Evolutionary conservation across 2,797 vertebrate species (phyloP), one percentile per base, ranked within the genome.

Genomic region (Sebastes steindachneri): DNA sequence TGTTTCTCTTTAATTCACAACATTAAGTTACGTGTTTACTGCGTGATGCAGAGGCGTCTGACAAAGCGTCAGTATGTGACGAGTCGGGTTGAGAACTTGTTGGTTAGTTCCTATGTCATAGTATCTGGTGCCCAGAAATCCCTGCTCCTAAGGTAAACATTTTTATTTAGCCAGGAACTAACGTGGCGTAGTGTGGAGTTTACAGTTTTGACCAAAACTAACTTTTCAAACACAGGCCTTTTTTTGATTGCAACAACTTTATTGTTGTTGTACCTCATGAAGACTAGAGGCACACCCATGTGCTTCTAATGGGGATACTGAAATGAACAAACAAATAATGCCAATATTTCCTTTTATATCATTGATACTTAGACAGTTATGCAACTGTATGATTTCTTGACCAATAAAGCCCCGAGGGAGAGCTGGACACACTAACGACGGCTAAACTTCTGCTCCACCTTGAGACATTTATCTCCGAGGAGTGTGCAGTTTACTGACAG

Each of bases 401-500:
- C 15, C 25, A 51, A 65, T 23, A 26, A 67, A 53, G 2, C n/a
- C 25, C 59, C 4, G 4, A 26, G 26, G 31, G 33, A 23, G 66
- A 69, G 8, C 41, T 25, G 31, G 35, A 54, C 21, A 54, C 5
- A 60, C 23, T 28, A 54, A 19, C 2, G 6, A 21, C 21, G 60
- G 57, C 58, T 66, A 31, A 51, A 68, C 41, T 58, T 48, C 60
- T 66, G 53, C 73, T 70, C 48, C 33, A 69, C 59, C 68, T 69
- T 26, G 21, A 74, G 35, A 74, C 66, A 77, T 80, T 67, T 59
- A 64, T 77, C 54, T 70, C 41, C 4, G 28, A 54, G 54, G 60
- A 74, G 33, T 35, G 63, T 74, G 37, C 60, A 35, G 51, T 60
- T 82, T 62, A 77, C 63, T 63, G 84, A 86, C 68, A 79, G 84